Conservation (phyloP, 2,797 vertebrate genomes). For the Poeciliopsis paucimaculata region DNA sequence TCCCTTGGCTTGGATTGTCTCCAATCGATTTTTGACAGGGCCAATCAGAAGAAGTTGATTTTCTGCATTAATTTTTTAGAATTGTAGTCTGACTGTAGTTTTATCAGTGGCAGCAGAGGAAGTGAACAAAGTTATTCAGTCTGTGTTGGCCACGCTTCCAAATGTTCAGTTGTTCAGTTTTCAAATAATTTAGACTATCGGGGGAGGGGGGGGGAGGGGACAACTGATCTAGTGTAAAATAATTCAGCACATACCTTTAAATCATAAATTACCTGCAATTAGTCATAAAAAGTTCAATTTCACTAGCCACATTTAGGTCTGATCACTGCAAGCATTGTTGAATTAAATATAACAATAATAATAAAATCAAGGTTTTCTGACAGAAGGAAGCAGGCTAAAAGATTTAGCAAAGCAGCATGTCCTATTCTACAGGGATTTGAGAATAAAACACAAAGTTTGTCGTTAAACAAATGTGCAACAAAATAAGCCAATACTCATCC, state of each 20-base stretch:
- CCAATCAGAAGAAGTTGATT: too few species aligned
- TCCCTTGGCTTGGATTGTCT: too few species aligned
- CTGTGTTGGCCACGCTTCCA: too few species aligned
- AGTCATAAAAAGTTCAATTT: neutral
- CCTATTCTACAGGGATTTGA: neutral
- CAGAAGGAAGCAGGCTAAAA: neutral
- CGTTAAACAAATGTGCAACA: neutral
- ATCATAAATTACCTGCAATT: neutral
- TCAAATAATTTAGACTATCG: neutral
- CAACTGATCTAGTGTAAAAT: neutral
- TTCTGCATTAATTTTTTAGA: too few species aligned
- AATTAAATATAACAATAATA: neutral
- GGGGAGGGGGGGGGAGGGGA: too few species aligned
- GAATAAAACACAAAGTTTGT: neutral
- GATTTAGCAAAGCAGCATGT: neutral
- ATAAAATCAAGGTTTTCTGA: neutral
- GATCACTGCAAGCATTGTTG: neutral
- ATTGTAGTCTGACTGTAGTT: too few species aligned
- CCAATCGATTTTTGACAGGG: too few species aligned
- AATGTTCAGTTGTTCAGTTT: neutral
- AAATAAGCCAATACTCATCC: neutral
- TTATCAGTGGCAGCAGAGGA: too few species aligned
- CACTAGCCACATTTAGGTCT: neutral
- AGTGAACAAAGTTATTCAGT: too few species aligned
- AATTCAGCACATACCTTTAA: neutral